Evolutionary conservation across 2,113 vertebrate species (phyloP).

Genomic region (Lophochroa leadbeateri): DNA sequence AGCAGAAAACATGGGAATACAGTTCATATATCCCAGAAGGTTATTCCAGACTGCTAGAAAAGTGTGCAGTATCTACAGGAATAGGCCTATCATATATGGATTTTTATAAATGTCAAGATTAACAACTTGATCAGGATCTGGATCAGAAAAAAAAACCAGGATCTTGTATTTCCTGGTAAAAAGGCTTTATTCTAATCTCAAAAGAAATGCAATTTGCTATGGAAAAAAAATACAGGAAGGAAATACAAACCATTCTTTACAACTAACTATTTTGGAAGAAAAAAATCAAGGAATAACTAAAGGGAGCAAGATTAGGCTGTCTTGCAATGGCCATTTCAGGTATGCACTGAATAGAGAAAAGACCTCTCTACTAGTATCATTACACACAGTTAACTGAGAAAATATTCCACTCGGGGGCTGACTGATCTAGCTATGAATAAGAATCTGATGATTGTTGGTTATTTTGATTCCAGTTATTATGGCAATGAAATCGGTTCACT

Average conservation of each 20-base stretch:
- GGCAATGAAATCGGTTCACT: neutral
- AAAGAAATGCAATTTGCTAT: rapidly evolving
- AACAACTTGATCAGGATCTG: neutral
- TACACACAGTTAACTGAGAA: neutral
- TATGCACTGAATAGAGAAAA: neutral
- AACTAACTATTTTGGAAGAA: neutral
- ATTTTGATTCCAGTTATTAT: neutral
- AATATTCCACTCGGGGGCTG: neutral
- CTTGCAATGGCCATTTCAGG: neutral
- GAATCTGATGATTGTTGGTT: neutral
- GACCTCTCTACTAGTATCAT: neutral
- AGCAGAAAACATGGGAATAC: neutral
- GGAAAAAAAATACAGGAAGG: neutral
- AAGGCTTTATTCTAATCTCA: neutral
- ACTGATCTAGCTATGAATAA: neutral
- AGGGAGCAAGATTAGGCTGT: neutral
- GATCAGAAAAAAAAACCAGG: neutral
- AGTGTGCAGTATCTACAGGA: neutral
- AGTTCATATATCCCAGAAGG: neutral
- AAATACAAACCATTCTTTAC: neutral
- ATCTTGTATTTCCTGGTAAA: neutral
- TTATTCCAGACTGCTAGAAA: neutral
- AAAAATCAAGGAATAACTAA: neutral
- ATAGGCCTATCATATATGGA: neutral
- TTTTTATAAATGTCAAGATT: neutral